phyloP scores from a whole-genome alignment of 2,113 vertebrate genomes.

The Uropsilus gracilis region DNA sequence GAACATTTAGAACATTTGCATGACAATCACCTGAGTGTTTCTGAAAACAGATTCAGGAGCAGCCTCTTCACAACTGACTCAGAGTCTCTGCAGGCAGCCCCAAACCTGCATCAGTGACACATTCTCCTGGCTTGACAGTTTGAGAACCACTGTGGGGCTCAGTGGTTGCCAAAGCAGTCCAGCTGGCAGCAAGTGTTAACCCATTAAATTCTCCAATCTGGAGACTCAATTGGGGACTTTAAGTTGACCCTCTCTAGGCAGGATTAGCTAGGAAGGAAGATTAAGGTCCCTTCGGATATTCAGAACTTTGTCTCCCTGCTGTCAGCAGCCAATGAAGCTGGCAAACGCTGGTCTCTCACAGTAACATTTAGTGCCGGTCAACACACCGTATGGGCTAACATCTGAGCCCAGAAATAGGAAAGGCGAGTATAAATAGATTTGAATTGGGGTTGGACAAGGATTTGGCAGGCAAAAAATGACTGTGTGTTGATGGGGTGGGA shows the following conservation, averaged over 20 bases:
- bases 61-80: background rate
- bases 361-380: conserved; percentile 81
- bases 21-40: background rate
- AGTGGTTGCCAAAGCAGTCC: background rate
- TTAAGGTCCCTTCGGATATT: conserved; percentile 67
- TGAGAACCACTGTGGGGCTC: background rate
- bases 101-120: background rate
- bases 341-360: conserved; percentile 69
- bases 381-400: conserved; percentile 74
- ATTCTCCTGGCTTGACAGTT: background rate
- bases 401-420: conserved; percentile 81
- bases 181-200: background rate
- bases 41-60: background rate
- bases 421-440: conserved; percentile 84
- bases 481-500: conserved; percentile 80
- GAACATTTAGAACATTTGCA: conserved; percentile 10
- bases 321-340: conserved; percentile 73
- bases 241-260: conserved; percentile 20
- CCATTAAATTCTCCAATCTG: conserved; percentile 15
- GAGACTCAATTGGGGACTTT: background rate
- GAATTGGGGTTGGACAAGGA: conserved; percentile 84
- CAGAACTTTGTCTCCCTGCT: conserved; percentile 72
- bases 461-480: conserved; percentile 86
- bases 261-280: conserved; percentile 66
- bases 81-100: background rate